Conservation (phyloP, 92 coral and sea anemone genomes). For the Porites rus region DNA sequence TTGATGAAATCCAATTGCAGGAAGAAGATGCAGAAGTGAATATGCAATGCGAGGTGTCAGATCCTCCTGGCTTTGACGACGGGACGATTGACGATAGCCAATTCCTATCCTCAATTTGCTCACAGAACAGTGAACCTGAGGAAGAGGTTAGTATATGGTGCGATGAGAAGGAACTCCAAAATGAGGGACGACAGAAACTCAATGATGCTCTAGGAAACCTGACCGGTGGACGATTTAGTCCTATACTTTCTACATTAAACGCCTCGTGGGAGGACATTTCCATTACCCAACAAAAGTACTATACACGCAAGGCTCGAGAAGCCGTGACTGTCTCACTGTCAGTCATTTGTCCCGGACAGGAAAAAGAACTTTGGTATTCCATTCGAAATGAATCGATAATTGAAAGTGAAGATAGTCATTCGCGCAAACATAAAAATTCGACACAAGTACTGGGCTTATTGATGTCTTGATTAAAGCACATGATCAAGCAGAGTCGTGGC, state of each 20-base stretch:
- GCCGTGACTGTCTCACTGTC: constrained; percentile 25
- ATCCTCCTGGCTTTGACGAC: background rate
- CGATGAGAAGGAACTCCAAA: background rate
- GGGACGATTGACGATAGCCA: background rate
- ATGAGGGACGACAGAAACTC: constrained; percentile 14
- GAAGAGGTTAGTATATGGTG: constrained; percentile 8
- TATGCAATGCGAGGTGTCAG: background rate
- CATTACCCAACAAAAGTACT: constrained; percentile 47
- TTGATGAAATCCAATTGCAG: background rate
- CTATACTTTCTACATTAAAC: constrained; percentile 35
- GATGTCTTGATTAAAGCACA: constrained; percentile 58
- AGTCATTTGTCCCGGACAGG: constrained; percentile 58
- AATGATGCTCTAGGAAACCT: constrained; percentile 7
- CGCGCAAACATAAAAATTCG: constrained; percentile 33
- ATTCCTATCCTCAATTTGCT: background rate
- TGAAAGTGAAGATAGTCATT: background rate
- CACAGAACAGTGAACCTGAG: background rate
- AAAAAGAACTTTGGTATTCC: constrained; percentile 46
- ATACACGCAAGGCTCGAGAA: constrained; percentile 39
- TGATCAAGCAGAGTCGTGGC: constrained; percentile 49
- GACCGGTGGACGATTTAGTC: constrained; percentile 33
- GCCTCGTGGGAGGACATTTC: constrained; percentile 58
- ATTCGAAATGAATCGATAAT: constrained; percentile 12
- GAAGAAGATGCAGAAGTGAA: background rate
- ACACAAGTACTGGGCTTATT: constrained; percentile 42